phyloP scores from a whole-genome alignment of 2,888 invertebrate genomes.

The Achlya flavicornis region DNA sequence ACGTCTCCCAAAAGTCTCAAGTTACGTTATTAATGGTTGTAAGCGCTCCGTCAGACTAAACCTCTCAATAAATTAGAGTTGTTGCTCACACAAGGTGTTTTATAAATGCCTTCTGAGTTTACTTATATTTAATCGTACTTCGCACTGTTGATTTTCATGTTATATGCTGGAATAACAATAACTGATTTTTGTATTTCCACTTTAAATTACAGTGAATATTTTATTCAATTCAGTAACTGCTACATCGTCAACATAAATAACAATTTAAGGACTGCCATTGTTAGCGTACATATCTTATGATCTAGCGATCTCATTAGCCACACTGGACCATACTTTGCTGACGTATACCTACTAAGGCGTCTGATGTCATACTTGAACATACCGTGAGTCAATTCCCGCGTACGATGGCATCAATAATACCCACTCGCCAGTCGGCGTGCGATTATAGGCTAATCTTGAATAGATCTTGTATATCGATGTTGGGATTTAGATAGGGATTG shows the following conservation, averaged over 20 bases:
- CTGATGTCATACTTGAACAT: slow-evolving; percentile 2
- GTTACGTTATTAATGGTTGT: background rate
- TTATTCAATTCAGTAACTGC: background rate
- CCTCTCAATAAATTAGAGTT: background rate
- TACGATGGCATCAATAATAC: slow-evolving; percentile 1
- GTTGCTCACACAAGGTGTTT: background rate
- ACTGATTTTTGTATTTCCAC: no score
- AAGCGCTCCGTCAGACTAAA: background rate
- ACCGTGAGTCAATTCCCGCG: background rate
- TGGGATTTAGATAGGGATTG: slow-evolving; percentile 10
- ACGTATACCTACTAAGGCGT: background rate
- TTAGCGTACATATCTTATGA: background rate
- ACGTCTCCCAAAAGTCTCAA: slow-evolving; percentile 4
- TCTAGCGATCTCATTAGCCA: background rate
- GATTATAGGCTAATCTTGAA: slow-evolving; percentile 1
- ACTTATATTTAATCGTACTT: no score
- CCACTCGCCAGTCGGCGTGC: background rate
- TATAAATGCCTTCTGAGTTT: no score
- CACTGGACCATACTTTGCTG: background rate
- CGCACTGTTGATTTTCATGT: no score
- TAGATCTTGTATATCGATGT: background rate
- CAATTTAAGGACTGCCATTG: background rate
- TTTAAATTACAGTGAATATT: no score
- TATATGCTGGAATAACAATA: no score
- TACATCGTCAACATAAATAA: background rate